phyloP scores from a whole-genome alignment of 1,140 invertebrate species.

The Sinella curviseta region DNA sequence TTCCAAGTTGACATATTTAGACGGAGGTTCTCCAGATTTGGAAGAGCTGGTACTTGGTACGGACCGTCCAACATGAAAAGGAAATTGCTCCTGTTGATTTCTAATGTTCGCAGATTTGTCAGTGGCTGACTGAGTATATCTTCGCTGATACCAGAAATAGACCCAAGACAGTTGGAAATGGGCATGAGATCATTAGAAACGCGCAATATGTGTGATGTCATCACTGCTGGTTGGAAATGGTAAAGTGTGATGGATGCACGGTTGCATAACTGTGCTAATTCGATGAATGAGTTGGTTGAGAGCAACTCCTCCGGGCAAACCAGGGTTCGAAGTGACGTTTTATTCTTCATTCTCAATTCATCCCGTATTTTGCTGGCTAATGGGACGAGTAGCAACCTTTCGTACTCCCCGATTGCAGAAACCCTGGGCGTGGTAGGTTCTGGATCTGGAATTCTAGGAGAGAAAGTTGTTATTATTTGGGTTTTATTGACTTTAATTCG shows the following conservation, averaged over 20 bases:
- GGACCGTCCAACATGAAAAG: background rate
- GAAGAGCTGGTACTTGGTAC: background rate
- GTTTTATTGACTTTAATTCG: background rate
- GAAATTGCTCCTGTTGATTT: background rate
- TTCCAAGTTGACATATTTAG: background rate
- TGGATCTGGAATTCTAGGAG: background rate
- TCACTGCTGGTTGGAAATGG: background rate
- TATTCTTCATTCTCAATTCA: background rate
- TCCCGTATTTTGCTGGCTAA: background rate
- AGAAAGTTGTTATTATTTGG: background rate
- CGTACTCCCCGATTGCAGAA: background rate
- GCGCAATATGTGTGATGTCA: background rate
- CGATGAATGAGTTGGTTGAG: background rate
- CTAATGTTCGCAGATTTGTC: background rate
- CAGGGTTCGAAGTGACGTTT: background rate
- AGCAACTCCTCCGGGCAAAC: background rate
- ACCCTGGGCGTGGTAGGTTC: too few relatives aligned
- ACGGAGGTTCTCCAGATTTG: background rate
- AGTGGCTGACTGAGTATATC: background rate
- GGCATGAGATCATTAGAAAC: background rate
- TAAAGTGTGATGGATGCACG: background rate
- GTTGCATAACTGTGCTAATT: background rate
- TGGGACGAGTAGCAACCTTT: background rate
- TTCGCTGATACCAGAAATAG: background rate
- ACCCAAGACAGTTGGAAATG: background rate